Percentiles rank a stretch among this genome's conserved stretches.
These are phyloP conservation scores for Aeoliscus strigatus DNA, from an alignment of 2,797 vertebrate species.

Conservation along the genomic window DNA sequence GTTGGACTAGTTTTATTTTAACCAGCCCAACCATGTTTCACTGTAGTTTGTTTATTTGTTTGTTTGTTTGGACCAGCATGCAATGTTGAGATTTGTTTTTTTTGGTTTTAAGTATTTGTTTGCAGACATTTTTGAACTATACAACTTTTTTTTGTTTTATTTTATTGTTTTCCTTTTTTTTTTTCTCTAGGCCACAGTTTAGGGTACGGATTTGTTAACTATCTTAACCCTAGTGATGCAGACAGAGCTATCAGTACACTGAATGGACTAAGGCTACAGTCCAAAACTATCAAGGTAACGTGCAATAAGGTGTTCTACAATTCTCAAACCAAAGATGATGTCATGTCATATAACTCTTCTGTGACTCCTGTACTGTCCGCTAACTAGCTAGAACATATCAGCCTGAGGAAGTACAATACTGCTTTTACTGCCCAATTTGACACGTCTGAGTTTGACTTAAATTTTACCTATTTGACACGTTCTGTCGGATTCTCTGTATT, in stretches of 20 bases:
- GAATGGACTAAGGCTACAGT: slow-evolving; percentile 99
- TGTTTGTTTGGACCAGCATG: slow-evolving; percentile 59
- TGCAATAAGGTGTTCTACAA: slow-evolving; percentile 81
- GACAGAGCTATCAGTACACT: slow-evolving; percentile 99
- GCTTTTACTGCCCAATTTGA: slow-evolving; percentile 51
- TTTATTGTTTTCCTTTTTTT: slow-evolving; percentile 78
- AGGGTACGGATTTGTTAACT: slow-evolving; percentile 99
- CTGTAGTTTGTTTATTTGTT: slow-evolving; percentile 53
- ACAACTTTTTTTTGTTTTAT: slow-evolving; percentile 76
- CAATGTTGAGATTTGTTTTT: slow-evolving; percentile 76
- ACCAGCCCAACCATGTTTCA: slow-evolving; percentile 33
- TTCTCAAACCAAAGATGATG: slow-evolving; percentile 77
- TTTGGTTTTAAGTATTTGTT: slow-evolving; percentile 75
- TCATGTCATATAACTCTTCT: slow-evolving; percentile 71
- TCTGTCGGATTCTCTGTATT: slow-evolving; percentile 23
- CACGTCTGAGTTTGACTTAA: slow-evolving; percentile 51
- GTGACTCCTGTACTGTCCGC: slow-evolving; percentile 66
- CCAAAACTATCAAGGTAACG: slow-evolving; percentile 99
- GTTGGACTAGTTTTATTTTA: slow-evolving; percentile 28
- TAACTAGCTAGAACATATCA: slow-evolving; percentile 67
- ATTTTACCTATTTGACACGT: slow-evolving; percentile 40
- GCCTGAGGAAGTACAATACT: slow-evolving; percentile 46
- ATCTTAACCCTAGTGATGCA: slow-evolving; percentile 97
- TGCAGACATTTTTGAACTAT: slow-evolving; percentile 74
- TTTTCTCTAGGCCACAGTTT: slow-evolving; percentile 87